Evolutionary conservation across 2,113 vertebrate genomes (phyloP).

Genomic region (Albula goreensis): DNA sequence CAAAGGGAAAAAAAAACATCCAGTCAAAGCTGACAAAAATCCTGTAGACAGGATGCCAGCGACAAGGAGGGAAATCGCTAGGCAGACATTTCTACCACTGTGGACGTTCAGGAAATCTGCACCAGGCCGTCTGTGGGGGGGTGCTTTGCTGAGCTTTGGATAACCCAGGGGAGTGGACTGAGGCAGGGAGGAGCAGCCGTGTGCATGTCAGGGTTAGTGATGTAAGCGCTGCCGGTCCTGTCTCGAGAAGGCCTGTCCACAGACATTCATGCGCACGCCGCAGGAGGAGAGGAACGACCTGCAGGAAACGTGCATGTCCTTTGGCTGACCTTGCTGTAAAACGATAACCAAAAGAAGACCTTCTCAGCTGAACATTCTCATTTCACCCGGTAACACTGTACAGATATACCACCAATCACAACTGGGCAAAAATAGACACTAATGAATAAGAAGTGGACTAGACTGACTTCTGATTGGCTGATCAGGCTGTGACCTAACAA

Average conservation of each 20-base stretch:
- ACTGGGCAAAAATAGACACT: too few species aligned
- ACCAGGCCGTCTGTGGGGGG: neutral
- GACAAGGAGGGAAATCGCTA: neutral
- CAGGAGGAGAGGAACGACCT: neutral
- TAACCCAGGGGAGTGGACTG: neutral
- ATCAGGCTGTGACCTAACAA: too few species aligned
- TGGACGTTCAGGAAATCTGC: neutral
- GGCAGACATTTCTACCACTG: neutral
- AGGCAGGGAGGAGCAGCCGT: neutral
- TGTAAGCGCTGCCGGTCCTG: neutral
- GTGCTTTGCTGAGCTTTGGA: neutral
- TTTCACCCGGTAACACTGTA: too few species aligned
- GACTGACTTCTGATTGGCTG: too few species aligned
- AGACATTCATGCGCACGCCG: neutral
- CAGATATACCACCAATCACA: too few species aligned
- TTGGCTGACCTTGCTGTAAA: neutral
- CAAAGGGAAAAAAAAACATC: neutral
- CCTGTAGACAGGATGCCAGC: neutral
- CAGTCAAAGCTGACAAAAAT: neutral
- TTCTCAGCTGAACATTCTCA: too few species aligned
- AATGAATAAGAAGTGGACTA: too few species aligned
- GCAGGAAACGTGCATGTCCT: neutral
- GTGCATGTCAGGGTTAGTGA: neutral
- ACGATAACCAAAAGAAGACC: too few species aligned
- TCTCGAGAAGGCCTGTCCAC: neutral